These are phyloP conservation scores for Sphinx pinastri DNA, from an alignment of 2,888 invertebrate species.

Conservation along the genomic window DNA sequence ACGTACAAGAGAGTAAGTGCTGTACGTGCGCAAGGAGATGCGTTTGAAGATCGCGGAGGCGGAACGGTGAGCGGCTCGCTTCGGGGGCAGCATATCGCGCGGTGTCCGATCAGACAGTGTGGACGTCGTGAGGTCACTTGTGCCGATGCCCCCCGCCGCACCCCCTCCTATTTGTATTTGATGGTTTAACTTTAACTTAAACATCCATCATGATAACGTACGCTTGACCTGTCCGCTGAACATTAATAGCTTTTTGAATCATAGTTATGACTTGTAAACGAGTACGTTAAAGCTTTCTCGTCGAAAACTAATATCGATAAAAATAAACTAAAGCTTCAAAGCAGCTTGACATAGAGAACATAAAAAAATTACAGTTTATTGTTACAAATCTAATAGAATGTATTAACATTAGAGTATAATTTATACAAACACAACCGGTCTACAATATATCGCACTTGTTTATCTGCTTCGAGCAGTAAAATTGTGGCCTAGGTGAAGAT, in stretches of 20 bases:
- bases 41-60: constrained; percentile 77
- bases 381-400: too few species aligned
- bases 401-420: not conserved
- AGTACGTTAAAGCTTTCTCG: not conserved
- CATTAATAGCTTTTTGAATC: not conserved
- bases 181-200: constrained; percentile 26
- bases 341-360: too few species aligned
- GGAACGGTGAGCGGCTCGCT: constrained; percentile 71
- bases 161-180: constrained; percentile 44
- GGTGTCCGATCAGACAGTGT: constrained; percentile 67
- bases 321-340: not conserved
- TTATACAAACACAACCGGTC: constrained; percentile 17
- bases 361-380: too few species aligned
- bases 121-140: constrained; percentile 39
- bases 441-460: not conserved
- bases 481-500: constrained; percentile 58
- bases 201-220: constrained; percentile 11
- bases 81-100: constrained; percentile 78
- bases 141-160: constrained; percentile 60
- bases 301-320: not conserved
- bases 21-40: constrained; percentile 72
- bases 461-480: constrained; percentile 8
- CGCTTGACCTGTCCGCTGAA: not conserved
- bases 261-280: not conserved
- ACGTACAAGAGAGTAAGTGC: constrained; percentile 81